These are phyloP conservation scores for Capitulum mitella DNA, from an alignment of 2,888 invertebrate genomes.

Conservation along the genomic window DNA sequence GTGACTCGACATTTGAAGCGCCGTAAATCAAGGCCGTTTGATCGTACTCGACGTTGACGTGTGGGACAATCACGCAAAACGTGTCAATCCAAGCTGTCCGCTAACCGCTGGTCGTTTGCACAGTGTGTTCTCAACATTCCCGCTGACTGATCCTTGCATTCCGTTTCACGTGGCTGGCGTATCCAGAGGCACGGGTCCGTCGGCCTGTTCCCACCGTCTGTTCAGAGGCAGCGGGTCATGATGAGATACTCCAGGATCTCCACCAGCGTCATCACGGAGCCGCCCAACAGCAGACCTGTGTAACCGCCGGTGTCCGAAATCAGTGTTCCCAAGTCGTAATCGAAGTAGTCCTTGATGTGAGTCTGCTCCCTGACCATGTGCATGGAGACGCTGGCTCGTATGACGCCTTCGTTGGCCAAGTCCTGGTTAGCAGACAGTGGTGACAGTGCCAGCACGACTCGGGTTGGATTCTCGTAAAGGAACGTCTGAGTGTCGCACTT, in stretches of 20 bases:
- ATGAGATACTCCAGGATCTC: neutral
- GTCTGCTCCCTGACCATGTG: neutral
- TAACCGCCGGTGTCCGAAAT: neutral
- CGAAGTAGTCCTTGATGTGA: neutral
- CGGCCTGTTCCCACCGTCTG: too few relatives aligned
- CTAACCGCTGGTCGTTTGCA: too few relatives aligned
- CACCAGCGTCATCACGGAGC: neutral
- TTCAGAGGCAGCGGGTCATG: neutral
- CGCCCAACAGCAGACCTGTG: neutral
- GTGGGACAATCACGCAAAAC: too few relatives aligned
- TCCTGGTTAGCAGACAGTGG: too few relatives aligned
- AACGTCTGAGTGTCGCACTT: neutral
- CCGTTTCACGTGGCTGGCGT: too few relatives aligned
- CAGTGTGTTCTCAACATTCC: too few relatives aligned
- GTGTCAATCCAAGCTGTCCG: too few relatives aligned
- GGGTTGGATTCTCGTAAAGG: neutral
- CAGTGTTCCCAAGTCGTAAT: neutral
- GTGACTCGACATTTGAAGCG: too few relatives aligned
- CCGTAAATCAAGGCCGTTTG: too few relatives aligned
- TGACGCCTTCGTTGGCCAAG: neutral
- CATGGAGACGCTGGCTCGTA: neutral
- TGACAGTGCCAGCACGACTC: neutral
- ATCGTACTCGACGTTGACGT: too few relatives aligned
- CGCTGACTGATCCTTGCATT: too few relatives aligned
- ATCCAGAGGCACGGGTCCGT: too few relatives aligned